Evolutionary conservation across 2,888 invertebrate genomes (phyloP), one percentile per base, ranked within the genome.

Genomic region (Aphodius sticticus): DNA sequence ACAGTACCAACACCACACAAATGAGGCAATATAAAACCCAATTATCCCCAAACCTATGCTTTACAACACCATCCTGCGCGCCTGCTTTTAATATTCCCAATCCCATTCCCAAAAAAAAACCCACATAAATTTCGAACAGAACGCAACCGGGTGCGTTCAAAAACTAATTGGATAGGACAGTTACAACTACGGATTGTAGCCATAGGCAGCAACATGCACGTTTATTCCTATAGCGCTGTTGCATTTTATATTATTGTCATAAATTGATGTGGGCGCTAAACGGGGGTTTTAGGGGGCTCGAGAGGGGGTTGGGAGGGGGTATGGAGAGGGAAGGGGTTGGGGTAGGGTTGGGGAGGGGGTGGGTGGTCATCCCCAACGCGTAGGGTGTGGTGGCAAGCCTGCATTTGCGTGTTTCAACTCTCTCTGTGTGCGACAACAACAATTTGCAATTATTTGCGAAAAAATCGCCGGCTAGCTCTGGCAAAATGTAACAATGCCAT

Each of bases 371-470:
- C 35, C 76, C 38, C 76, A 71, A 36, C 38, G 77, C 77, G 70
- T 26, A 36, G 74, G 74, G 74, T 74, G 74, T 74, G 74, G 74
- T 37, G 74, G 36, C 16, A 9, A 12, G 71, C 26, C 71, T 71
- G 71, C 71, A 71, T 16, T 35, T 35, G 35, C 26, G 71, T 16
- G 71, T 35, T 71, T 71, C 71, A 35, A 16, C 78, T 16, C 38
- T 69, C 38, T 69, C 6, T 38, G 76, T 53, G 71, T 53, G 53
- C 16, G 69, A 80, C 70, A 71, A 77, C 77, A 77, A 77, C 81
- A 83, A 82, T 83, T 82, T 80, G 81, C 80, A 81, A 83, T 82
- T 84, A 83, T 83, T 84, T 83, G 72, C 77, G 80, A 83, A 83
- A 83, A 83, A 81, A 77, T 78, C 69, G 70, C 78, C 78, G 78